A percentile compares a stretch with the other conserved stretches of the same genome.
phyloP scores from a whole-genome alignment of 2,888 invertebrate species.

The Criorhina ranunculi region DNA sequence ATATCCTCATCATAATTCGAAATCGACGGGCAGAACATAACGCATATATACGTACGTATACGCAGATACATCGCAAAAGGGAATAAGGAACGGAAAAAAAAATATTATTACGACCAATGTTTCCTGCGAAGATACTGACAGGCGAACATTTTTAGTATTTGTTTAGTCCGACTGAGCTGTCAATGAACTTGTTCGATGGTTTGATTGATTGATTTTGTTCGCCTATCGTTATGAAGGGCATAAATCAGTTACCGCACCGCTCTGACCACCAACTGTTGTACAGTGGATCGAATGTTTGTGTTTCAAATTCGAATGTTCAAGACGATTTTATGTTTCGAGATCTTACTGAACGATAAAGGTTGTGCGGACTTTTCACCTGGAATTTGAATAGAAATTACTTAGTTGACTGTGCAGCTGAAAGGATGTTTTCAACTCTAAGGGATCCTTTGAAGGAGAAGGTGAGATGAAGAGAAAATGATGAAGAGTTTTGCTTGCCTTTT shows the following conservation, averaged over 20 bases:
- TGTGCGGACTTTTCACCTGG: too few relatives aligned
- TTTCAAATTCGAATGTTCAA: too few relatives aligned
- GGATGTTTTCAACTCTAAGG: too few relatives aligned
- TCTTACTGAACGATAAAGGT: too few relatives aligned
- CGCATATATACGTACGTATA: neutral
- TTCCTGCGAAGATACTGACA: conserved; percentile 71
- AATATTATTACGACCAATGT: conserved; percentile 63
- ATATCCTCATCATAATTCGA: conserved; percentile 54
- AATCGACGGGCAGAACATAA: conserved; percentile 27
- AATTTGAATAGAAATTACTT: too few relatives aligned
- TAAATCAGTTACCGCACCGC: conserved; percentile 59
- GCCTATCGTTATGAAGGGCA: conserved; percentile 68
- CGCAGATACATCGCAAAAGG: conserved; percentile 26
- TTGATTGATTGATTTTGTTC: conserved; percentile 73
- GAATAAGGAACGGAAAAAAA: neutral
- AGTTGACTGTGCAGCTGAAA: too few relatives aligned
- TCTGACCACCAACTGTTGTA: too few relatives aligned
- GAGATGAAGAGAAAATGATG: too few relatives aligned
- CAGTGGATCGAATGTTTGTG: too few relatives aligned
- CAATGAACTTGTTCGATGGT: conserved; percentile 72
- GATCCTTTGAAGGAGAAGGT: too few relatives aligned
- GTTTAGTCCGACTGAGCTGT: conserved; percentile 71
- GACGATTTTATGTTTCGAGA: too few relatives aligned
- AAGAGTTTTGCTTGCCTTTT: too few relatives aligned
- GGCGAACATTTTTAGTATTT: conserved; percentile 70